Base-by-base conservation (phyloP, 2,797 vertebrate genomes). In the Clarias laeviceps region DNA sequence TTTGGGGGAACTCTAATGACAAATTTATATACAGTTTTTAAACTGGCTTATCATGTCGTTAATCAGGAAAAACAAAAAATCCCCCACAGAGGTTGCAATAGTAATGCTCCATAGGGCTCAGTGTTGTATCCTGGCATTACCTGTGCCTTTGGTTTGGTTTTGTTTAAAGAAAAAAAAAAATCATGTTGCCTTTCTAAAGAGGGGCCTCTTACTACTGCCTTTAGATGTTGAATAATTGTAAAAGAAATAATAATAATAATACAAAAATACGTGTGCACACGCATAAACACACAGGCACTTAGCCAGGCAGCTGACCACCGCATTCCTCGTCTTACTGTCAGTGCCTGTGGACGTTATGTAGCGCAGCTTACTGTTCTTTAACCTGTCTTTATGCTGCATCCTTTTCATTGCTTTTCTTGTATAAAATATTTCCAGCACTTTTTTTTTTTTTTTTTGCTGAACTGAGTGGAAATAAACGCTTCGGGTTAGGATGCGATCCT, bases 71-170 rank as follows among this genome's bases (percentile, higher is more conserved):
- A 69, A 22, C 34, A 68, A 69, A 8, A 34, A 34, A 37, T 45
- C 12, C 6, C 54, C 74, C 68, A 79, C 34, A 76, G 37, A 86
- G 29, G 77, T 77, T 80, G 81, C 78, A 84, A 84, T 77, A 80
- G 65, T 77, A 70, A 57, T 70, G 45, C 45, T 77, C 54, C 62
- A 72, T 73, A 84, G 64, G 76, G 82, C 62, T 70, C 40, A 18
- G 78, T 72, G 54, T 85, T 85, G 84, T 80, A 88, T 69, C 85
- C 91, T 84, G 89, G 89, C 85, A 88, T 94, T 88, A 92, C 89
- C 90, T 89, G 94, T 95, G 95, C 95, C 95, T 96, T 96, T 89
- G 88, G 90, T 73, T 70, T n/a, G 11, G 12, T 54, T 54, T 34
- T 6, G 5, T 2, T 27, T 56, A 37, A 14, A 76, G 29, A 22